Evolutionary conservation across 2,797 vertebrate genomes (phyloP).

Genomic region (Tragopan temminckii): DNA sequence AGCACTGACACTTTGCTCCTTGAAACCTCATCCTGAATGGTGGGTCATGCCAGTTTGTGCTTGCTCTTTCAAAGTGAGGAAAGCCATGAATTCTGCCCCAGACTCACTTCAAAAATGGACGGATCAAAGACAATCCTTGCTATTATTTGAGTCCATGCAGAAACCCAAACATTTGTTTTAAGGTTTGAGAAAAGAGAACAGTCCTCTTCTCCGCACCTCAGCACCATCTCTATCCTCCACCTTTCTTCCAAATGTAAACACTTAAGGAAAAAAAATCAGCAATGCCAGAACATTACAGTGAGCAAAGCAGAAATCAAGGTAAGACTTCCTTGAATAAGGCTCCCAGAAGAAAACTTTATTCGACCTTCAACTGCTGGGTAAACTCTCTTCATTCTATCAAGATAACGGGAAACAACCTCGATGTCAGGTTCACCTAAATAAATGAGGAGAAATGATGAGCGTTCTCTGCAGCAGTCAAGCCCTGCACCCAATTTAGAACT

Average conservation of each 20-base stretch:
- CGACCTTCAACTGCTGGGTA: conserved; percentile 91
- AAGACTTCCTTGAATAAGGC: conserved; percentile 42
- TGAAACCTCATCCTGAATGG: background rate
- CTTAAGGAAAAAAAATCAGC: conserved; percentile 1
- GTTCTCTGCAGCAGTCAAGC: background rate
- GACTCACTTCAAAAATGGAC: background rate
- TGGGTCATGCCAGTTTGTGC: background rate
- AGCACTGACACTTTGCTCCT: background rate
- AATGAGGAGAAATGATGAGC: background rate
- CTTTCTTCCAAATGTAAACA: background rate
- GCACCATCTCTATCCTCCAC: background rate
- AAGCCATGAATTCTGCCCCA: background rate
- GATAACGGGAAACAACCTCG: conserved; percentile 85
- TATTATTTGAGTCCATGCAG: background rate
- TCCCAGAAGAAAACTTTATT: conserved; percentile 83
- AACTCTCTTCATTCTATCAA: conserved; percentile 83
- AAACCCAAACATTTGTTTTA: background rate
- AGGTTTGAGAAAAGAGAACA: background rate
- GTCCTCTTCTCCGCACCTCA: background rate
- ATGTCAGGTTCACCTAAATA: conserved; percentile 88
- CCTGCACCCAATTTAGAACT: background rate
- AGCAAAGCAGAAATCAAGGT: conserved; percentile 50
- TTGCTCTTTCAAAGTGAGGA: background rate
- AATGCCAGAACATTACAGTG: conserved; percentile 3
- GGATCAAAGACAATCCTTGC: background rate